A percentile compares a stretch with the other conserved stretches of the same genome.
These are phyloP conservation scores for Leucopsar rothschildi DNA, from an alignment of 2,113 vertebrate genomes.

Conservation along the genomic window DNA sequence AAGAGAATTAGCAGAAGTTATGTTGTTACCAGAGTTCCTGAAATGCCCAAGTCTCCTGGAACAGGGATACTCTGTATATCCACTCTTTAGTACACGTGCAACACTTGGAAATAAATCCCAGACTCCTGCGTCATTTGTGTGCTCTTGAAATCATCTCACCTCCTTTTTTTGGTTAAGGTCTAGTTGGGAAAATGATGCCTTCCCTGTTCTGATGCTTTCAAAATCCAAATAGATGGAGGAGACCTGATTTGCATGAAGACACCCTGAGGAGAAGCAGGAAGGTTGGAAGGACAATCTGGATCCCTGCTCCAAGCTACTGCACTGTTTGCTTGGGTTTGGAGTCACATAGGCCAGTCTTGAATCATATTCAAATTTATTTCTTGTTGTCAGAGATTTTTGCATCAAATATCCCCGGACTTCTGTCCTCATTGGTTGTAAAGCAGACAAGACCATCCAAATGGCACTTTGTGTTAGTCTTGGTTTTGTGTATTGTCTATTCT, in stretches of 20 bases:
- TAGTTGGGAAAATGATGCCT: neutral
- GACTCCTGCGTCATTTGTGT: rapidly evolving
- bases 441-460: neutral
- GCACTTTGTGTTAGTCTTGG: neutral
- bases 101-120: neutral
- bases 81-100: neutral
- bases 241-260: neutral
- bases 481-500: neutral
- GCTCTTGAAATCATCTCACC: neutral
- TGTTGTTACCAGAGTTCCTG: neutral
- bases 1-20: neutral
- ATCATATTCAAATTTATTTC: neutral
- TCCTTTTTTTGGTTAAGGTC: neutral
- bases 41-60: neutral
- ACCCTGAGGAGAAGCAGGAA: neutral
- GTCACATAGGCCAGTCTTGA: neutral
- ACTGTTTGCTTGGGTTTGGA: neutral
- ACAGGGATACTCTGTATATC: neutral
- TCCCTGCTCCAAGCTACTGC: neutral
- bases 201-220: neutral
- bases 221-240: neutral
- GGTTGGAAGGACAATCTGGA: neutral
- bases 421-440: neutral
- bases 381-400: neutral
- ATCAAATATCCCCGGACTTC: neutral